Percentiles rank a stretch among this genome's conserved stretches.
These are phyloP conservation scores for Bradysia coprophila DNA, from an alignment of 1,140 invertebrate species.

Conservation along the genomic window DNA sequence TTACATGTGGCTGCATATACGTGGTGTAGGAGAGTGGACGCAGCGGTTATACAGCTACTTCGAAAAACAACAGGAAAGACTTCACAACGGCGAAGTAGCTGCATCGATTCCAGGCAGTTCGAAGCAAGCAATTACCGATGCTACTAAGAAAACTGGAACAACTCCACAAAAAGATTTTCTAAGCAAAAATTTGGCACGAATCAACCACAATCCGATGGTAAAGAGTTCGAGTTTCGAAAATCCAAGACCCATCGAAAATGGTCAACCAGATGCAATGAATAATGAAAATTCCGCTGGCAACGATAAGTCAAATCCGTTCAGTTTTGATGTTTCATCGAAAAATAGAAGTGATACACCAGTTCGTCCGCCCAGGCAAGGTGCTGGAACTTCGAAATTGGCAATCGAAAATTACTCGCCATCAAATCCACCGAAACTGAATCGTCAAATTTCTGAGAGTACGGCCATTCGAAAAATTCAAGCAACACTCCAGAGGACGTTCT, in stretches of 20 bases:
- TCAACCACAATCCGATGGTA: constrained; percentile 8
- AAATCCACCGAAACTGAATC: not conserved
- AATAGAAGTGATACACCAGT: not conserved
- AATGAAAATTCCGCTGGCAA: constrained; percentile 4
- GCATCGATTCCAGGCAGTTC: constrained; percentile 11
- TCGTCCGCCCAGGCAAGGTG: constrained; percentile 13
- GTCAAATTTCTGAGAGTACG: constrained; percentile 10
- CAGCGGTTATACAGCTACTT: constrained; percentile 79
- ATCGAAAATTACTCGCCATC: not conserved
- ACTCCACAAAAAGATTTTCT: constrained; percentile 22
- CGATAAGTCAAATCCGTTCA: constrained; percentile 5
- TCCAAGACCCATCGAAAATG: not conserved
- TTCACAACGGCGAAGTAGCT: constrained; percentile 39
- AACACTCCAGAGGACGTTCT: constrained; percentile 30
- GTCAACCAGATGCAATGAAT: too few relatives aligned
- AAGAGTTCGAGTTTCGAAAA: constrained; percentile 3
- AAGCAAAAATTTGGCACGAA: constrained; percentile 12
- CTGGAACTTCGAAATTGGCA: constrained; percentile 8
- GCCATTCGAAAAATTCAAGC: constrained; percentile 28
- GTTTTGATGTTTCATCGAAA: not conserved
- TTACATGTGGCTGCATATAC: constrained; percentile 83
- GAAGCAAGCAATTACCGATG: constrained; percentile 10
- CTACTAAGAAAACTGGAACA: constrained; percentile 6
- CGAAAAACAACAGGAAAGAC: constrained; percentile 53
- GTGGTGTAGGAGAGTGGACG: constrained; percentile 90